phyloP scores from a whole-genome alignment of 1,140 invertebrate species.

The Dolichoris vasculosae region DNA sequence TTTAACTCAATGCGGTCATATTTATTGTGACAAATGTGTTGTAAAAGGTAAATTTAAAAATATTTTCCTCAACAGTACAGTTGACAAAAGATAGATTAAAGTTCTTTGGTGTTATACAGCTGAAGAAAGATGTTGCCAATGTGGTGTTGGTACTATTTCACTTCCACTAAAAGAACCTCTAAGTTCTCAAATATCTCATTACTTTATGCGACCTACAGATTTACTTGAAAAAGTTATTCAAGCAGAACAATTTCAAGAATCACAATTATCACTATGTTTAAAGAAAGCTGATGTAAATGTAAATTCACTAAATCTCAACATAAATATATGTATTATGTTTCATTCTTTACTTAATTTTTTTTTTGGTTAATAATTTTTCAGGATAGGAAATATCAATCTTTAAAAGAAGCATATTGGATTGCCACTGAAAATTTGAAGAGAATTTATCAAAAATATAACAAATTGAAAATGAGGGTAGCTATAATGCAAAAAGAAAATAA shows the following conservation, averaged over 20 bases:
- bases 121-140: constrained; percentile 37
- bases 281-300: constrained; percentile 35
- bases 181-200: constrained; percentile 39
- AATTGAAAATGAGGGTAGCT: constrained; percentile 20
- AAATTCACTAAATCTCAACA: not conserved
- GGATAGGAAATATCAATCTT: constrained; percentile 32
- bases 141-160: constrained; percentile 24
- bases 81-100: not conserved
- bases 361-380: not conserved
- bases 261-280: constrained; percentile 24
- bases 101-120: not conserved
- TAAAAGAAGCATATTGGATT: constrained; percentile 43
- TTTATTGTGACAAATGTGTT: constrained; percentile 42
- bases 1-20: constrained; percentile 40
- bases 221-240: constrained; percentile 36
- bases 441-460: constrained; percentile 37
- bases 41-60: constrained; percentile 23
- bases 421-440: constrained; percentile 40
- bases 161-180: constrained; percentile 25
- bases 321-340: not conserved
- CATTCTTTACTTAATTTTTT: not conserved
- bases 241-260: constrained; percentile 38
- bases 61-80: not conserved
- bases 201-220: constrained; percentile 25
- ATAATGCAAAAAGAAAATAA: constrained; percentile 24